phyloP scores from a whole-genome alignment of 1,140 invertebrate species.

The Macrostomum lignano region DNA sequence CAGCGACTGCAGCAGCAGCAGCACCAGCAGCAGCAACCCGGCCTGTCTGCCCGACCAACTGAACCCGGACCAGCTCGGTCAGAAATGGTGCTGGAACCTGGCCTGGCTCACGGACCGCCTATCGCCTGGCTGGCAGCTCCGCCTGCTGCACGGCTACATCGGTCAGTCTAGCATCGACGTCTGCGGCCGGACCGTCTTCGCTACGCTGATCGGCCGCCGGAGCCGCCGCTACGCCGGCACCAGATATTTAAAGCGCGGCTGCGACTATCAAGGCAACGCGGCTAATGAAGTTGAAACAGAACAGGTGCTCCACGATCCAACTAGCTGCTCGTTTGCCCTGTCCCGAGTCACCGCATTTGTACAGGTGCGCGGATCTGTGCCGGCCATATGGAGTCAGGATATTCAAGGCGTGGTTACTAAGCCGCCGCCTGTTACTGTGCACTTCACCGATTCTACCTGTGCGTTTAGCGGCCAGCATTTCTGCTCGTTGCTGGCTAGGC shows the following conservation, averaged over 20 bases:
- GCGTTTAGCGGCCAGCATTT: too few relatives aligned
- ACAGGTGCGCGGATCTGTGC: conserved; percentile 63
- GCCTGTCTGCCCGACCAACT: background rate
- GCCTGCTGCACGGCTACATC: conserved; percentile 83
- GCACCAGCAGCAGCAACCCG: background rate
- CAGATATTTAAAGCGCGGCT: conserved; percentile 71
- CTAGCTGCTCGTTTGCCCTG: conserved; percentile 40
- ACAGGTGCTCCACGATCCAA: conserved; percentile 70
- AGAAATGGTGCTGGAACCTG: conserved; percentile 4
- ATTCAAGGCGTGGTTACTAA: too few relatives aligned
- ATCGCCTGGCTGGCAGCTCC: conserved; percentile 55
- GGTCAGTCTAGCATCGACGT: conserved; percentile 30
- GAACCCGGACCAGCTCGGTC: background rate
- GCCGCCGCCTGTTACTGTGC: too few relatives aligned
- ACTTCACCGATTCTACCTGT: too few relatives aligned
- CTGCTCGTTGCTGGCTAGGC: too few relatives aligned
- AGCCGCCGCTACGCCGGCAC: conserved; percentile 72
- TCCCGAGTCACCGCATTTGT: conserved; percentile 61
- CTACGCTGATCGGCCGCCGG: conserved; percentile 65
- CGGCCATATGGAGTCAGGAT: conserved; percentile 80
- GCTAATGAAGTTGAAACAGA: conserved; percentile 87
- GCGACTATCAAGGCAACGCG: conserved; percentile 60
- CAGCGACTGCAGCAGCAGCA: background rate
- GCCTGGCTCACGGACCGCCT: background rate
- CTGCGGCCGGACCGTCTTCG: conserved; percentile 48